These are phyloP conservation scores for Myoxocephalus aenaeus DNA, from an alignment of 2,797 vertebrate genomes.

Conservation along the genomic window DNA sequence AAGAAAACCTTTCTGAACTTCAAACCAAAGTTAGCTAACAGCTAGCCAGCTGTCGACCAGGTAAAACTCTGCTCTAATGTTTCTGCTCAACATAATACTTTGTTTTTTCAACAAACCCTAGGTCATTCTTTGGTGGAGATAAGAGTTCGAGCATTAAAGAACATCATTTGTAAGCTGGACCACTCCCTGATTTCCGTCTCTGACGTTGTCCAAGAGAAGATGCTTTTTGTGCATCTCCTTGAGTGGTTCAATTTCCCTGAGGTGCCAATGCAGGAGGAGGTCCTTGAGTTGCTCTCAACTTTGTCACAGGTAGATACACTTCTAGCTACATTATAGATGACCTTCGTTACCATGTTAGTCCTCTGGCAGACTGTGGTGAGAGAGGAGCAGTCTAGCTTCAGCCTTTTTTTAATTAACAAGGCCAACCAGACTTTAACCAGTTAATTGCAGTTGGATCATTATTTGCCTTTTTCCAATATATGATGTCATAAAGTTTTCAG, in stretches of 20 bases:
- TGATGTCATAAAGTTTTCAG: neutral
- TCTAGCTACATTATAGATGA: neutral
- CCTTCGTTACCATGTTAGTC: neutral
- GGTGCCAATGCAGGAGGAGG: constrained; percentile 90
- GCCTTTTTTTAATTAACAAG: neutral
- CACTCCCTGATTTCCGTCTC: constrained; percentile 85
- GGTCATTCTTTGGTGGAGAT: constrained; percentile 94
- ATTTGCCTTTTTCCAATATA: neutral
- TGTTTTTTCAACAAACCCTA: constrained; percentile 57
- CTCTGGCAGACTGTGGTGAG: neutral
- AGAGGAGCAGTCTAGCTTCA: constrained; percentile 12
- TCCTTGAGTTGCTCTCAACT: constrained; percentile 85
- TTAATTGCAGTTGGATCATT: neutral
- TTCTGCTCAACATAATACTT: neutral
- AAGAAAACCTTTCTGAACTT: neutral
- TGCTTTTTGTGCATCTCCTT: constrained; percentile 88
- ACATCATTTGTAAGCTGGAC: constrained; percentile 90
- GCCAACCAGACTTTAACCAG: neutral
- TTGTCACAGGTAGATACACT: constrained; percentile 87
- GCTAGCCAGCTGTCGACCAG: neutral
- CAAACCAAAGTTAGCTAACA: constrained; percentile 7
- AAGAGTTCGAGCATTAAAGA: constrained; percentile 90
- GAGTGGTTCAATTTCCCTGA: constrained; percentile 97
- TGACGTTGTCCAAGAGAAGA: constrained; percentile 90
- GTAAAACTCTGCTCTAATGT: neutral